A percentile compares a stretch with the other conserved stretches of the same genome.
These are phyloP conservation scores for Lethenteron camtschaticum DNA, from an alignment of 2,113 vertebrate genomes.

Conservation along the genomic window DNA sequence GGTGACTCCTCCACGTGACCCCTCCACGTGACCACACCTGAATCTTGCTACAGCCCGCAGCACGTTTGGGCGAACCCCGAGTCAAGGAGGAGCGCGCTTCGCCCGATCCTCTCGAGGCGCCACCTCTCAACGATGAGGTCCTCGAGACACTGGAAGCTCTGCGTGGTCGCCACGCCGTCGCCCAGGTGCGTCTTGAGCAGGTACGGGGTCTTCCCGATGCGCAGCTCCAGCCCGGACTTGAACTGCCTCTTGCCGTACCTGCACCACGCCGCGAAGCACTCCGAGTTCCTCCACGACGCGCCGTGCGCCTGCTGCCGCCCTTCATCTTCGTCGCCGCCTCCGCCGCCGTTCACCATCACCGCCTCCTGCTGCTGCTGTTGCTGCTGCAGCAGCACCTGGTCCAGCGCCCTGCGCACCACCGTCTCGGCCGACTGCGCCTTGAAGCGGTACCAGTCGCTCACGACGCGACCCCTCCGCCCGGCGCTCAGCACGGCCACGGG, in stretches of 20 bases:
- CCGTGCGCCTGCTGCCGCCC: constrained; percentile 26
- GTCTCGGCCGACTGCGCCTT: constrained; percentile 45
- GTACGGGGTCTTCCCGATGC: constrained; percentile 94
- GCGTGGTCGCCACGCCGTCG: constrained; percentile 44
- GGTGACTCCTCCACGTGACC: too few species aligned
- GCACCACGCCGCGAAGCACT: constrained; percentile 96
- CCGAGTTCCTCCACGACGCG: constrained; percentile 89
- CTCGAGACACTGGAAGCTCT: constrained; percentile 92
- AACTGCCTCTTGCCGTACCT: constrained; percentile 73
- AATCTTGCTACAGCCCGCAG: too few species aligned
- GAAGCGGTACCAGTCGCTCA: constrained; percentile 67
- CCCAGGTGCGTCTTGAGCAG: constrained; percentile 53
- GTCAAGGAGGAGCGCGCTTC: constrained; percentile 33
- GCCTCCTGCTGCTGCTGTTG: constrained; percentile 58
- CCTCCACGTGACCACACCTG: too few species aligned
- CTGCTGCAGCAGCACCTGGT: constrained; percentile 50
- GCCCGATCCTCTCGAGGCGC: constrained; percentile 77
- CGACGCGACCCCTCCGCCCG: constrained; percentile 56
- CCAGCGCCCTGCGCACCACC: constrained; percentile 63
- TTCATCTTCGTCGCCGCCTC: constrained; percentile 47
- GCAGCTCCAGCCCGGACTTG: constrained; percentile 78
- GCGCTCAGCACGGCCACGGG: constrained; percentile 66
- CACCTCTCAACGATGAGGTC: constrained; percentile 86
- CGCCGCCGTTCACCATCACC: constrained; percentile 63
- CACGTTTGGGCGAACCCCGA: too few species aligned